Evolutionary conservation across 1,140 invertebrate species (phyloP), one percentile per base, ranked within the genome.

Genomic region (Aphelinus certus): DNA sequence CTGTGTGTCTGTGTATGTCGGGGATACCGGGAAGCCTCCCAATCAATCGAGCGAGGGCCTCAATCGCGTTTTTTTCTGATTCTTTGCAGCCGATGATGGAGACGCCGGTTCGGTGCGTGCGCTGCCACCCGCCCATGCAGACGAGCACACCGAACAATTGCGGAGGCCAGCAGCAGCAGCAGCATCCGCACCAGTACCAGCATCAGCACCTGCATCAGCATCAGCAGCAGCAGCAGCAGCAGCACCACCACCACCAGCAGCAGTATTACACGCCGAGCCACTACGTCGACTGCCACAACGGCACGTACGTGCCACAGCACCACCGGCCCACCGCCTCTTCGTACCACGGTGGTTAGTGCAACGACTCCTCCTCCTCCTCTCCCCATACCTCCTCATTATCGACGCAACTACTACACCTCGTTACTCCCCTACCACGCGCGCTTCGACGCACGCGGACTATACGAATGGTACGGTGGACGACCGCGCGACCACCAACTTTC

Each of bases 241-340:
- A 81, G 84, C 83, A 85, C 70, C 83, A 82, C 5, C 79, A 83
- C 77, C 82, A 71, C 74, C 79, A 78, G 7, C 42, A 60, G 55
- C 81, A 85, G 76, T 86, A 85, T 79, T 86, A 85, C 71, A 86
- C 85, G 73, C 83, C 85, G 67, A 86, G 77, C 74, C 85, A 85
- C 74, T 86, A 81, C 70, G 76, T 80, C 45, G 82, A 85, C 58
- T 76, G 79, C 45, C 78, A 80, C 65, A 82, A 83, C 60, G 83
- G 84, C 70, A 79, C 79, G 49, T 86, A 84, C 72, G 81, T 79
- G 43, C 85, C 85, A 7, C 82, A 84, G 64, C 82, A 64, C 48
- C 71, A 73, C 26, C 71, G 71, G 9, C 53, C 47, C 10, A 43
- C 62, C 43, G 49, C 55, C 48, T 71, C 70, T 9, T 87, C 86